Conservation (phyloP, 2,113 vertebrate species). For the Rhinolophus ferrumequinum region DNA sequence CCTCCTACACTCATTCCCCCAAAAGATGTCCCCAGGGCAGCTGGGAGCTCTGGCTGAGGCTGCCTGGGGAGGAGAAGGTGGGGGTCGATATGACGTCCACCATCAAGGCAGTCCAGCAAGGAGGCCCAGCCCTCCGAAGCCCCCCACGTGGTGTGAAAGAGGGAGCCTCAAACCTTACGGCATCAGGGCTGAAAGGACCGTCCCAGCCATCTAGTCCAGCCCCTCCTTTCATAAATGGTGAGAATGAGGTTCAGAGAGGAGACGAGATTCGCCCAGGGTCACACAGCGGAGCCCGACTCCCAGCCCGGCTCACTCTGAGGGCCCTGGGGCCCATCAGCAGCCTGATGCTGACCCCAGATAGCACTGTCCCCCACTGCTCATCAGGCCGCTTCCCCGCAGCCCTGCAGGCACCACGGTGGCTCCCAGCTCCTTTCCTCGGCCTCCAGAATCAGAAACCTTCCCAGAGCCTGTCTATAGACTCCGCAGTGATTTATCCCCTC, state of each 20-base stretch:
- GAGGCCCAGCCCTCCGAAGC: background rate
- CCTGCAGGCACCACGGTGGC: background rate
- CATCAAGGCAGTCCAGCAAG: background rate
- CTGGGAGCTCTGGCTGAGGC: background rate
- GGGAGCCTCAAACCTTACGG: background rate
- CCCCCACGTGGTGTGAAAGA: background rate
- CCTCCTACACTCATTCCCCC: accelerated
- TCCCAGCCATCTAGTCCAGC: background rate
- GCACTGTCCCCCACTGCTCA: background rate
- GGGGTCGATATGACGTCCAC: no score
- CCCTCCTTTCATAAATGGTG: background rate
- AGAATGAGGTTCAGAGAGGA: background rate
- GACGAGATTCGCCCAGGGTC: background rate
- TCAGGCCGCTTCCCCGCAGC: background rate
- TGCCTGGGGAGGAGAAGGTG: background rate
- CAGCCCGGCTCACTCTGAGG: background rate
- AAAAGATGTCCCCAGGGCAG: background rate
- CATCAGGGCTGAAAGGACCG: background rate
- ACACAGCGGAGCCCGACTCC: background rate
- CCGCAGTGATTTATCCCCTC: background rate
- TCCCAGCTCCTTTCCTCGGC: background rate
- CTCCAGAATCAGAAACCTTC: background rate
- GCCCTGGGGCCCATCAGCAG: accelerated
- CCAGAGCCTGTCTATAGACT: background rate
- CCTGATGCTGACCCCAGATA: background rate